Evolutionary conservation across 2,113 vertebrate genomes (phyloP).

Genomic region (Gulo gulo): DNA sequence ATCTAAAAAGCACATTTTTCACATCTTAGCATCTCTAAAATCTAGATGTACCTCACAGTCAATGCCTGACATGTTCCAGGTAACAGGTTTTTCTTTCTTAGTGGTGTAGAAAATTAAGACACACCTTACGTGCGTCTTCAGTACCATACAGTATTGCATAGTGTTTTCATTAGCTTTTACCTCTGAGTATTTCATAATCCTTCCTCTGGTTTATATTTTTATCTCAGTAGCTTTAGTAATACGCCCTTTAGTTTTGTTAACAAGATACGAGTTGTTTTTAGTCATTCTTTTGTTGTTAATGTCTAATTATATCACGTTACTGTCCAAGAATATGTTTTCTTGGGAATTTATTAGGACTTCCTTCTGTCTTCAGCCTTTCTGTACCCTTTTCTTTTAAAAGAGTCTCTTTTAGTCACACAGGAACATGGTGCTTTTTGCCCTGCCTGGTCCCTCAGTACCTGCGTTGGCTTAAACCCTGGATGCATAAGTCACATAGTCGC

Average conservation of each 20-base stretch:
- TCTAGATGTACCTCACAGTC: background rate
- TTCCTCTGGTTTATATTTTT: background rate
- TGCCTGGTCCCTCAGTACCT: background rate
- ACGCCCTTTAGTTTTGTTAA: background rate
- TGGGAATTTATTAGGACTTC: background rate
- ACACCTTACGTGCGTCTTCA: background rate
- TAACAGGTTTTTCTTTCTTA: background rate
- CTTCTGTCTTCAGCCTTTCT: background rate
- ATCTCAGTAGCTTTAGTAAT: background rate
- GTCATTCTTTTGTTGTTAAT: background rate
- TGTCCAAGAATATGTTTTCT: background rate
- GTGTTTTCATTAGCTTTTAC: background rate
- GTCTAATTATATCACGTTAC: background rate
- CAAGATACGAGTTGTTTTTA: background rate
- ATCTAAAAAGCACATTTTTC: background rate
- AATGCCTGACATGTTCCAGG: background rate
- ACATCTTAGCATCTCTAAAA: background rate
- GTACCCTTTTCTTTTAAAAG: background rate
- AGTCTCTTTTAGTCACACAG: background rate
- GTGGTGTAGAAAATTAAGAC: too few species aligned
- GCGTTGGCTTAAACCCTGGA: background rate
- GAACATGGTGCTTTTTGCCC: background rate
- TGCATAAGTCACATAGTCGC: background rate
- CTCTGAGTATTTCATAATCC: background rate
- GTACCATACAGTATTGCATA: background rate